These are phyloP conservation scores for Liparis tanakae DNA, from an alignment of 2,797 vertebrate genomes.

Conservation along the genomic window DNA sequence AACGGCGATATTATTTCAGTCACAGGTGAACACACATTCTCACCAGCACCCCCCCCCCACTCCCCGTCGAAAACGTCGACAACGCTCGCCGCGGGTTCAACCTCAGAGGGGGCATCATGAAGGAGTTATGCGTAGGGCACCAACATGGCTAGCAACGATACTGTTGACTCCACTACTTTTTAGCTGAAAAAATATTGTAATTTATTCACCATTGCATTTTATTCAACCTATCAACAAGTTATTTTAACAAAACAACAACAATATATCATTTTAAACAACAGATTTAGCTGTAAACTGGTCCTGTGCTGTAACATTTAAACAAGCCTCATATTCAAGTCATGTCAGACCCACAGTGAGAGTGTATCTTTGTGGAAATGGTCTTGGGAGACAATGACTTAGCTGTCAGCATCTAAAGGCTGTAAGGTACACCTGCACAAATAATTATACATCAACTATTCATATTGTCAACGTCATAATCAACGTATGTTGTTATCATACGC, in stretches of 20 bases:
- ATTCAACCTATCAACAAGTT: background rate
- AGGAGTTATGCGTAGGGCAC: too few relatives aligned
- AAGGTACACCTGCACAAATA: background rate
- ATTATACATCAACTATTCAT: background rate
- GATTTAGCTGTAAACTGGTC: background rate
- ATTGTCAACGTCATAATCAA: conserved; percentile 3
- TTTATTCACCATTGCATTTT: background rate
- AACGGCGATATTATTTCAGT: too few relatives aligned
- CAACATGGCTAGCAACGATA: too few relatives aligned
- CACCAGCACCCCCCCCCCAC: too few relatives aligned
- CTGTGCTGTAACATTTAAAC: too few relatives aligned
- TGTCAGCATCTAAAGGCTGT: background rate
- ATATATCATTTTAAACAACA: background rate
- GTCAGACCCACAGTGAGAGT: background rate
- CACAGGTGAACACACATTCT: too few relatives aligned
- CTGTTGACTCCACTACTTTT: background rate
- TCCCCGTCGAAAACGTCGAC: too few relatives aligned
- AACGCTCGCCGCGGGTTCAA: too few relatives aligned
- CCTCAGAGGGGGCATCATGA: too few relatives aligned
- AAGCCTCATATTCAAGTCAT: too few relatives aligned
- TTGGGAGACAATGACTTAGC: background rate
- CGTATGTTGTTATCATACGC: background rate
- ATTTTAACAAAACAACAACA: background rate
- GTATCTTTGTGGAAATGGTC: background rate
- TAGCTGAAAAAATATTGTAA: background rate